These are phyloP conservation scores for Limosa lapponica DNA, from an alignment of 2,797 vertebrate species.

Conservation along the genomic window DNA sequence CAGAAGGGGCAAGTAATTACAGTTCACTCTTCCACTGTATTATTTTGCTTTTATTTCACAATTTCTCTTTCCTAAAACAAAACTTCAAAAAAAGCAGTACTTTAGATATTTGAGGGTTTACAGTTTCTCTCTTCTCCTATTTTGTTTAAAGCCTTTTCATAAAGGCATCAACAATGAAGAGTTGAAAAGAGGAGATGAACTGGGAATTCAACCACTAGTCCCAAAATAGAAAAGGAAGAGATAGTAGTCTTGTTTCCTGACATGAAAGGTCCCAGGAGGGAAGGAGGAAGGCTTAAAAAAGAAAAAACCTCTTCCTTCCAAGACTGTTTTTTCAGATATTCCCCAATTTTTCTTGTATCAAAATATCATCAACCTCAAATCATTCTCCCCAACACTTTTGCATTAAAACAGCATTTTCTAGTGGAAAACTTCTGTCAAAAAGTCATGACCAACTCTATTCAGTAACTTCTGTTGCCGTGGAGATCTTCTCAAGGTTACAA, in stretches of 20 bases:
- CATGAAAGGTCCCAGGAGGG: not conserved
- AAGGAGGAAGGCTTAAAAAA: not conserved
- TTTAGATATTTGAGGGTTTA: not conserved
- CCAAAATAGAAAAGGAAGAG: slow-evolving; percentile 29
- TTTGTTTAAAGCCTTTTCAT: slow-evolving; percentile 8
- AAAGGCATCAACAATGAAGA: not conserved
- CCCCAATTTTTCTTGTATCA: not conserved
- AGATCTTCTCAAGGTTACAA: slow-evolving; percentile 24
- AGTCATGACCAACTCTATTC: not conserved
- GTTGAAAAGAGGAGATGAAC: not conserved
- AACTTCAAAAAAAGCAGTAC: not conserved
- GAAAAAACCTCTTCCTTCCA: not conserved
- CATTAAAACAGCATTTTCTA: slow-evolving; percentile 4
- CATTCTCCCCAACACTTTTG: not conserved
- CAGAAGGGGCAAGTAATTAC: not conserved
- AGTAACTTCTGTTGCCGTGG: not conserved
- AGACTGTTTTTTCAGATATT: not conserved
- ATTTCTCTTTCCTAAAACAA: not conserved
- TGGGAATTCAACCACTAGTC: not conserved
- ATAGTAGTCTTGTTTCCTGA: not conserved
- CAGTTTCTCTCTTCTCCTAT: slow-evolving; percentile 5
- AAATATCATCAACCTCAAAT: not conserved
- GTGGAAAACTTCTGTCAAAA: slow-evolving; percentile 5
- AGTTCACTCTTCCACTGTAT: not conserved
- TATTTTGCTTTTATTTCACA: not conserved